Base-by-base conservation (phyloP, 2,888 invertebrate genomes). In the Heteromyza rotundicornis region DNA sequence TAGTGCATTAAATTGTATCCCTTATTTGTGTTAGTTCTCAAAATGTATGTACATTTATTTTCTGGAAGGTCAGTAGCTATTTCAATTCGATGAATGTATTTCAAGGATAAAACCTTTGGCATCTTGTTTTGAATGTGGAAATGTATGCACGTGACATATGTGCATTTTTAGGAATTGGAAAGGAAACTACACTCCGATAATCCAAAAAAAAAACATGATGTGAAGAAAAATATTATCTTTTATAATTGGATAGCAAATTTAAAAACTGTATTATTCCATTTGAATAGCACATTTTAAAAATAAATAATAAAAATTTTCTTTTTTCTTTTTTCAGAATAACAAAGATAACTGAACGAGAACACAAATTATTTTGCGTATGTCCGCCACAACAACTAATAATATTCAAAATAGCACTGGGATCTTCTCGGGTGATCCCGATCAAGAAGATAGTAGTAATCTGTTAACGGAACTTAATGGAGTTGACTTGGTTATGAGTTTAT, bases 401-500 rank as follows among this genome's bases (percentile, higher is more conserved):
- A 66, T 66, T 63, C 68, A 67, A 59, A 75, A 72, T 67, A 82
- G 66, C 69, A 73, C 74, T 69, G 75, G 75, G 72, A 72, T 75
- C 71, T 86, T 85, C 85, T 84, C 86, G 85, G 86, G 86, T 85
- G 86, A 86, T 85, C 86, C 88, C 85, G 87, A 80, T 73, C 87
- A 87, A 75, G 86, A 87, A 55, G 69, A 69, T 70, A 86, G 85
- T n/a, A n/a, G n/a, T 74, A 87, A 87, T 81, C 85, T 90, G 77
- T 84, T 90, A 82, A 89, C 90, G 71, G 89, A 90, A 81, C 86
- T 90, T 82, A 90, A 90, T 86, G 90, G 90, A 80, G 90, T 89
- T 80, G 90, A 90, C 81, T 86, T 91, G 87, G 91, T 91, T 84
- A 92, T 92, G 92, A 92, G 92, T 86, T 86, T 92, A 83, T 91